A percentile compares a stretch with the other conserved stretches of the same genome.
Evolutionary conservation across 2,888 invertebrate species (phyloP).

Genomic region (Aethes cnicana): DNA sequence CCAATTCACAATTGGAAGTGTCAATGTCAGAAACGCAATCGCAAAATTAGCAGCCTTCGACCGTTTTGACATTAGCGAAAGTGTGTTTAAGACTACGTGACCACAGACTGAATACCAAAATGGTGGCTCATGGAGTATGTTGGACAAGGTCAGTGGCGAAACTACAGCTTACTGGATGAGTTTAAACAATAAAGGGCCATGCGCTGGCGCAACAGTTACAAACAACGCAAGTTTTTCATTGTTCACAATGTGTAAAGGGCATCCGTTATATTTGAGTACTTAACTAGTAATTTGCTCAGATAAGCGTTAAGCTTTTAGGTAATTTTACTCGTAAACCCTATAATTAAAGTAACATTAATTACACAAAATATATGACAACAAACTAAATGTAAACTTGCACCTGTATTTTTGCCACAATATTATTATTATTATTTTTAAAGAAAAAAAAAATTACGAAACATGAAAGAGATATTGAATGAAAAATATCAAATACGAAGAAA

Average conservation of each 20-base stretch:
- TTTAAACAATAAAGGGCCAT: constrained; percentile 29
- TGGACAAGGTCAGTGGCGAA: constrained; percentile 62
- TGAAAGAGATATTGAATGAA: no score
- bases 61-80: constrained; percentile 57
- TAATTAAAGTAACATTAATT: no score
- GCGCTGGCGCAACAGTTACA: constrained; percentile 7
- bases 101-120: constrained; percentile 46
- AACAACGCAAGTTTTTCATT: constrained; percentile 9
- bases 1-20: constrained; percentile 33
- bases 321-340: no score
- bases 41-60: constrained; percentile 44
- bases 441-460: no score
- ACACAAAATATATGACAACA: no score
- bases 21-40: constrained; percentile 54
- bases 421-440: no score
- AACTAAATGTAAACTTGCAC: no score
- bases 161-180: constrained; percentile 43
- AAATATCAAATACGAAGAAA: no score
- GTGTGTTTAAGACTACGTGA: constrained; percentile 62
- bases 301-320: no score
- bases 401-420: no score
- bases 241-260: neutral
- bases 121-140: constrained; percentile 39
- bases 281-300: neutral
- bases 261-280: neutral